Evolutionary conservation across 2,113 vertebrate species (phyloP), one percentile per base, ranked within the genome.

Genomic region (Prolemur simus): DNA sequence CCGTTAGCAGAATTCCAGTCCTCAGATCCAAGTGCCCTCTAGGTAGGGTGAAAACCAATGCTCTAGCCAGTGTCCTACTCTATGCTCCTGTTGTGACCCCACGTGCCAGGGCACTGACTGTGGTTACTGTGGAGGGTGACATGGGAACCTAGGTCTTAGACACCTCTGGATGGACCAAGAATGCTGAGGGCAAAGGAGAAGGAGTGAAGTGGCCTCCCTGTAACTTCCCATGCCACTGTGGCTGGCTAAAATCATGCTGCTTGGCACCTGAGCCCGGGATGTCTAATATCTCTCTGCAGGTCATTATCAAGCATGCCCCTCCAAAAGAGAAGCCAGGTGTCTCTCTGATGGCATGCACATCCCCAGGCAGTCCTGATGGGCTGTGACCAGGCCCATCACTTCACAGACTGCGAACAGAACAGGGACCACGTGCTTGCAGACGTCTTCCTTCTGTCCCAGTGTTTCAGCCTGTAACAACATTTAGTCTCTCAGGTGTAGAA

Each of bases 401-500:
- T 45, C 5, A 7, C 10, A 45, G 63, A 45, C 4, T 4, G 3
- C 23, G 20, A 18, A 69, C 42, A 42, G 85, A 32, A 17, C 45
- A 10, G 25, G 39, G 49, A 15, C 29, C 0, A 0, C 2, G 6
- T 1, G 42, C 15, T 3, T 60, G 21, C 0, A 15, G 25, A 71
- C 1, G 25, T 58, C 37, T 12, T 13, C 14, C 45, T 17, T 81
- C 42, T 71, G 80, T 71, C 27, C 27, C 20, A 20, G 21, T 52
- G 13, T 42, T 58, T n/a, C 54, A 17, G 8, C 25, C 12, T 18
- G 20, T 29, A 77, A n/a, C 39, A 34, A 5, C 54, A 56, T 21
- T 64, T 4, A 23, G 20, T 47, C 25, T 15, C 68, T 25, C 45
- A 64, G 45, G 32, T 7, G 25, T 4, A 37, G 32, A 74, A 86